These are phyloP conservation scores for Lanistes nyassanus DNA, from an alignment of 1,140 invertebrate genomes.

Conservation along the genomic window DNA sequence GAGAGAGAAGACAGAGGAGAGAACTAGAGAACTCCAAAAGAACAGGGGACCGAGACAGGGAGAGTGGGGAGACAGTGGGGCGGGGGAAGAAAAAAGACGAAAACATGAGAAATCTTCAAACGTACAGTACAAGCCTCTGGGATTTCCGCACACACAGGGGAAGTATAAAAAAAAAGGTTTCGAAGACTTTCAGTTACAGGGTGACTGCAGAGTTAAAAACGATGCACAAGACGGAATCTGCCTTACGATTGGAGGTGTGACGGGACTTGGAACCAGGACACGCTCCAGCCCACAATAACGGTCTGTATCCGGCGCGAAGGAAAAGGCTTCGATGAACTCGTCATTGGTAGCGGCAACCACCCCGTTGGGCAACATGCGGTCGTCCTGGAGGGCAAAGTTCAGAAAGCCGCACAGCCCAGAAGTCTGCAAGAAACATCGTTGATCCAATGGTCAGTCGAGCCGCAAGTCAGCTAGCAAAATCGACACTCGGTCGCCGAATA, in stretches of 20 bases:
- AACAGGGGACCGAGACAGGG: no score
- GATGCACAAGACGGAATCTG: background rate
- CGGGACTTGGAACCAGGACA: background rate
- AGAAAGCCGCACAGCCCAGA: constrained; percentile 33
- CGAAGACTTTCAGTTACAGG: no score
- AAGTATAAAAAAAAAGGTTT: no score
- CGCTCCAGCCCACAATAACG: background rate
- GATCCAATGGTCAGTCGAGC: background rate
- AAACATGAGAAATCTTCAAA: no score
- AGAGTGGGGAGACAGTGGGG: no score
- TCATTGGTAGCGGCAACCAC: background rate
- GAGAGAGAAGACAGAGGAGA: no score
- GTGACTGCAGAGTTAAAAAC: background rate
- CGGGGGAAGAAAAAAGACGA: no score
- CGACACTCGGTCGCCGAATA: no score
- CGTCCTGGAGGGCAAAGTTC: constrained; percentile 24
- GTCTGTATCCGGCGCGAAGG: background rate
- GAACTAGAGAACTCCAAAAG: no score
- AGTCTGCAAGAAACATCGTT: constrained; percentile 6
- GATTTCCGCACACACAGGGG: no score
- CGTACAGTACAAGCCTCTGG: no score
- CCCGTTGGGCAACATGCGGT: constrained; percentile 16
- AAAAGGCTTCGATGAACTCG: constrained; percentile 29
- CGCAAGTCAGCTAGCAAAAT: no score
- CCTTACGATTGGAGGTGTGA: background rate